These are phyloP conservation scores for Tethya wilhelma DNA, from an alignment of 37 sponge, comb jelly and placozoan species.

Conservation along the genomic window DNA sequence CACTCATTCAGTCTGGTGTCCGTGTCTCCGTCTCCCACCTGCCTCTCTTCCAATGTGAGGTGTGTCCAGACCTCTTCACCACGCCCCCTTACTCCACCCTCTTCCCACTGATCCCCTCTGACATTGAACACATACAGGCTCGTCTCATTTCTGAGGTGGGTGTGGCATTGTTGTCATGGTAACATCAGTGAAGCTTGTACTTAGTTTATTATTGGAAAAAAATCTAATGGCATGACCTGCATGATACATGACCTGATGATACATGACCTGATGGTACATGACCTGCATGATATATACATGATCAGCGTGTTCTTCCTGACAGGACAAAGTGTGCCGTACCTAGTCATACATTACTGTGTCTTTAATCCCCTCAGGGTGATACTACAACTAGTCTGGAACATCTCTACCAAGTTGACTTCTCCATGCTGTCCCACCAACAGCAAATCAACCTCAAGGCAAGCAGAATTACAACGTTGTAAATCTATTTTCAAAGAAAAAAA, in stretches of 20 bases:
- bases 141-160: constrained; percentile 36
- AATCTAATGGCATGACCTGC: too few species aligned
- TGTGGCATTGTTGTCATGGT: not conserved
- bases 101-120: constrained; percentile 59
- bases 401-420: constrained; percentile 35
- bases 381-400: constrained; percentile 16
- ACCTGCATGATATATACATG: too few species aligned
- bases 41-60: constrained; percentile 52
- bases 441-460: constrained; percentile 41
- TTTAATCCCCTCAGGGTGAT: constrained; percentile 15
- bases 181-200: not conserved
- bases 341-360: not conserved
- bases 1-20: constrained; percentile 33
- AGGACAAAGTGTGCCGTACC: too few species aligned
- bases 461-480: too few species aligned
- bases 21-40: constrained; percentile 47
- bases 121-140: constrained; percentile 15
- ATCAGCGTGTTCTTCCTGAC: too few species aligned
- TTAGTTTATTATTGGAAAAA: not conserved
- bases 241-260: too few species aligned
- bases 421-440: constrained; percentile 37
- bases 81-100: constrained; percentile 51
- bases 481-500: not conserved
- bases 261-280: too few species aligned
- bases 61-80: constrained; percentile 52